Evolutionary conservation across 2,797 vertebrate genomes (phyloP).

Genomic region (Muraenolepis orangiensis): DNA sequence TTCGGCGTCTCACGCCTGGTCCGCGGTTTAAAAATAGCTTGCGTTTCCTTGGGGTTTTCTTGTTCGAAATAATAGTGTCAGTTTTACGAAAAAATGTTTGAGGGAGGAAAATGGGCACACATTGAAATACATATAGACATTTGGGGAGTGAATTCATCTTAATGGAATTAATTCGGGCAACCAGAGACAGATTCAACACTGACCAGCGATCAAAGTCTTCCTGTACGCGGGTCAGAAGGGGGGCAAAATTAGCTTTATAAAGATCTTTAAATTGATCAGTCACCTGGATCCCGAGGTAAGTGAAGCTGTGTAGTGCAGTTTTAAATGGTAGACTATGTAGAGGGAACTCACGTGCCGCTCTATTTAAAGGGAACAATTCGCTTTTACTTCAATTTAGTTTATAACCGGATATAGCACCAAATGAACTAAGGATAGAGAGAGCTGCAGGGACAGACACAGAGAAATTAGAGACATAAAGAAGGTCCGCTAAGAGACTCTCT

Average conservation of each 20-base stretch:
- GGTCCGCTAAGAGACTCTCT: no score
- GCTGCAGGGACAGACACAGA: constrained; percentile 7
- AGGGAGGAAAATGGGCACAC: neutral
- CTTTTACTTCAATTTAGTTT: neutral
- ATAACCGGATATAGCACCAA: neutral
- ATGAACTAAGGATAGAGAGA: neutral
- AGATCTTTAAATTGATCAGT: neutral
- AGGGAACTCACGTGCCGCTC: neutral
- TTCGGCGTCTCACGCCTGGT: no score
- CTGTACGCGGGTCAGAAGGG: neutral
- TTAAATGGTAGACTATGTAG: constrained; percentile 6
- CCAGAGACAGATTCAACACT: neutral
- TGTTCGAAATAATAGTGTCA: no score
- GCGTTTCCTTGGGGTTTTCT: no score
- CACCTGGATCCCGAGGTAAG: neutral
- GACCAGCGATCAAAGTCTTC: constrained; percentile 4
- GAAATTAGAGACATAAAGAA: constrained; percentile 8
- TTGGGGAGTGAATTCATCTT: constrained; percentile 5
- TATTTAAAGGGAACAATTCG: neutral
- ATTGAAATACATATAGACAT: neutral
- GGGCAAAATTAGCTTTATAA: neutral
- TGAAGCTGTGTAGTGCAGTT: neutral
- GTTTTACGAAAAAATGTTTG: neutral
- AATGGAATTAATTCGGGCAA: neutral
- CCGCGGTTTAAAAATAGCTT: no score